Evolutionary conservation across 1,140 invertebrate genomes (phyloP).

Genomic region (Drusus annulatus): DNA sequence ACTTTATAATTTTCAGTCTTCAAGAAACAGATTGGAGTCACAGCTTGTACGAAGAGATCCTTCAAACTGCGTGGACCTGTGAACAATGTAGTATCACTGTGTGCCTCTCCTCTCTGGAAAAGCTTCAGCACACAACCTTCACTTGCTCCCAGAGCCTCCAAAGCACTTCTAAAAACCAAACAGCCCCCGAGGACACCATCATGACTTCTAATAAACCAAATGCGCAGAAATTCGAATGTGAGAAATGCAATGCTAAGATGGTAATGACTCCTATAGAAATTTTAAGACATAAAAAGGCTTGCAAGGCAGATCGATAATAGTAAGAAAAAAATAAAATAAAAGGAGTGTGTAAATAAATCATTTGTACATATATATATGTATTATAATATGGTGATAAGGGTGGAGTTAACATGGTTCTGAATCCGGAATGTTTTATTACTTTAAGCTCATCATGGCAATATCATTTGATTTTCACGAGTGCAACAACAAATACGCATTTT

Average conservation of each 20-base stretch:
- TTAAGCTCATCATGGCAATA: no score
- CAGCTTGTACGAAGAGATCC: conserved; percentile 71
- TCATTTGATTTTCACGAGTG: no score
- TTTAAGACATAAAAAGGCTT: conserved; percentile 80
- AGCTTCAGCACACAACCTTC: conserved; percentile 70
- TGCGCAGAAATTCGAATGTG: conserved; percentile 80
- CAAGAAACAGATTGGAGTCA: conserved; percentile 76
- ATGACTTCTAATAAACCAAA: conserved; percentile 71
- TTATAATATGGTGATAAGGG: no score
- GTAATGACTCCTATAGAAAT: conserved; percentile 83
- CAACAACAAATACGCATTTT: no score
- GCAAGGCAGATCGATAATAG: conserved; percentile 58
- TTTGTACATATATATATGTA: no score
- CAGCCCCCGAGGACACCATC: conserved; percentile 62
- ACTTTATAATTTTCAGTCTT: conserved; percentile 64
- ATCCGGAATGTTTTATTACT: no score
- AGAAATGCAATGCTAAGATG: conserved; percentile 79
- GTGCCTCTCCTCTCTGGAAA: conserved; percentile 73
- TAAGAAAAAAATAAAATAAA: no score
- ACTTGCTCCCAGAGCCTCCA: conserved; percentile 63
- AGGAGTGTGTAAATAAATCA: no score
- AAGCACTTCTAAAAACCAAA: conserved; percentile 34
- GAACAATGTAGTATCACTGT: conserved; percentile 69
- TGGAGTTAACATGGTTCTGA: no score
- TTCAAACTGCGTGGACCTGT: conserved; percentile 73